These are phyloP conservation scores for Achroia grisella DNA, from an alignment of 1,140 invertebrate genomes.

Conservation along the genomic window DNA sequence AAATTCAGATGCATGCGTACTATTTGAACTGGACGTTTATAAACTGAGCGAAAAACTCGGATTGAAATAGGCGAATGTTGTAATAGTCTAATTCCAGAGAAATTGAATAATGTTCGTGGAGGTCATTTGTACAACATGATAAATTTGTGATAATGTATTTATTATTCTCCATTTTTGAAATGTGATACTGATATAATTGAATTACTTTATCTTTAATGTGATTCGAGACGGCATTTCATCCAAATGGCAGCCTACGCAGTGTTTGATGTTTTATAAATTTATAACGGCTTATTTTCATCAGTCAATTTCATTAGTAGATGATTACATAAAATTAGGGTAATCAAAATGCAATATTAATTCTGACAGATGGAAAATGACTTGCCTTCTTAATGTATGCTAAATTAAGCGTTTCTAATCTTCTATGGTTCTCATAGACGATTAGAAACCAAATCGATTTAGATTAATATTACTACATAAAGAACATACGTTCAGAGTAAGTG, in stretches of 20 bases:
- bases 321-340: no score
- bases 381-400: no score
- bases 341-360: no score
- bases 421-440: no score
- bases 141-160: no score
- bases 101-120: conserved; percentile 36
- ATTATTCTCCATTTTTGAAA: conserved; percentile 35
- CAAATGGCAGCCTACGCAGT: no score
- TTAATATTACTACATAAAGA: no score
- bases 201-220: conserved; percentile 24
- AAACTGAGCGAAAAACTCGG: conserved; percentile 32
- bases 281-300: conserved; percentile 4
- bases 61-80: conserved; percentile 43
- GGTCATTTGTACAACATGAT: conserved; percentile 32
- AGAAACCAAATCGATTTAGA: background rate
- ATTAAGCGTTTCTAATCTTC: no score
- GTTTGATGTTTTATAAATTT: conserved; percentile 4
- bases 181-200: conserved; percentile 25
- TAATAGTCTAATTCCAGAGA: conserved; percentile 54
- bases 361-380: no score
- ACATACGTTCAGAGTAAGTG: no score
- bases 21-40: conserved; percentile 38
- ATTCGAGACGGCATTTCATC: no score
- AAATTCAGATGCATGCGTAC: conserved; percentile 26
- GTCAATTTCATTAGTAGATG: no score